Evolutionary conservation across 2,113 vertebrate species (phyloP).

Genomic region (Stomatorhinus ivindoensis): DNA sequence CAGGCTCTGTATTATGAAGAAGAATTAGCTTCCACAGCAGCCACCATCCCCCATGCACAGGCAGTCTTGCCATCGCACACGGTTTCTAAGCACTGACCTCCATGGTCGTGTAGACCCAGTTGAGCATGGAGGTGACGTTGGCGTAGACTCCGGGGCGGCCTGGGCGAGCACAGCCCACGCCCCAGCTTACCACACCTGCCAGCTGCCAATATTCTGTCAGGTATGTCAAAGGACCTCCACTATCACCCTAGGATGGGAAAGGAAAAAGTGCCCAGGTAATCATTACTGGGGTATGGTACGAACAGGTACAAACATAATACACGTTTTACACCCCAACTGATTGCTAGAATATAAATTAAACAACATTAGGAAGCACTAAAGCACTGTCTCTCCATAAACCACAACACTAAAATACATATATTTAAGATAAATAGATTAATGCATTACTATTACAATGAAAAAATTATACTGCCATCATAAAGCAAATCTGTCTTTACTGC

Average conservation of each 20-base stretch:
- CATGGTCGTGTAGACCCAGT: constrained; percentile 68
- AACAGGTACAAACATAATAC: not conserved
- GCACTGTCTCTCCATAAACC: not conserved
- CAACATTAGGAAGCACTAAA: not conserved
- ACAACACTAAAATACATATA: not conserved
- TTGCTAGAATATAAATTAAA: not conserved
- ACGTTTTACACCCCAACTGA: not conserved
- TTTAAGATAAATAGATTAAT: not conserved
- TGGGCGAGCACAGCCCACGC: constrained; percentile 68
- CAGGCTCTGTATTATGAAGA: not conserved
- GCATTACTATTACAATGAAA: not conserved
- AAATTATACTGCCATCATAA: not conserved
- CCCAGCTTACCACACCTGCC: constrained; percentile 87
- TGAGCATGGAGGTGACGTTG: constrained; percentile 64
- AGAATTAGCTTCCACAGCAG: not conserved
- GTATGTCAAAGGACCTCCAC: constrained; percentile 78
- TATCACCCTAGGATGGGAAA: constrained; percentile 71
- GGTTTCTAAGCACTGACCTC: constrained; percentile 53
- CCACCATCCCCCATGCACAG: not conserved
- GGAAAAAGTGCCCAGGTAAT: not conserved
- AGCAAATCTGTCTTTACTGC: not conserved
- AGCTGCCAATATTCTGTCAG: constrained; percentile 53
- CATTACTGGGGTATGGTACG: not conserved
- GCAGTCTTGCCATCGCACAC: not conserved
- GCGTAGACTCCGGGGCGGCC: constrained; percentile 71